Evolutionary conservation across 2,888 invertebrate genomes (phyloP).

Genomic region (Ophion slaviceki): DNA sequence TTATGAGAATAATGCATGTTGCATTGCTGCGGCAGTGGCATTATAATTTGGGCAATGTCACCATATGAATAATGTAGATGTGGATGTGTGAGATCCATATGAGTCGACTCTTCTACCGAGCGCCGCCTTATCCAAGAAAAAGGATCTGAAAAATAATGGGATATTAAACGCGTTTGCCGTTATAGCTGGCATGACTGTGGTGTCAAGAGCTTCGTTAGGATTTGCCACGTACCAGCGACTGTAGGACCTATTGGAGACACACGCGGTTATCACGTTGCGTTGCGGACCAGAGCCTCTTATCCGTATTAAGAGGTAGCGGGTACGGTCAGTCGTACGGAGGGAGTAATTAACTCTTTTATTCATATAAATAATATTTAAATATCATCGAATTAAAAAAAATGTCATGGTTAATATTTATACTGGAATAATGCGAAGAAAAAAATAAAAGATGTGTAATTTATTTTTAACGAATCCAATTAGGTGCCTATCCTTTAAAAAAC

Average conservation of each 20-base stretch:
- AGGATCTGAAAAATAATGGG: background rate
- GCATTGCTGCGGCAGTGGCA: too few species aligned
- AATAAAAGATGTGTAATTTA: too few species aligned
- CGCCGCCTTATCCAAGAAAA: background rate
- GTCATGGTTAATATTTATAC: too few species aligned
- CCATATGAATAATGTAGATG: too few species aligned
- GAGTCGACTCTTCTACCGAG: background rate
- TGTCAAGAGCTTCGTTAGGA: constrained; percentile 52
- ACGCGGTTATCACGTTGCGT: constrained; percentile 3
- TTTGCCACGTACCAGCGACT: constrained; percentile 48
- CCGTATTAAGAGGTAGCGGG: background rate
- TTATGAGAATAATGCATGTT: background rate
- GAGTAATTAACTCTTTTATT: background rate
- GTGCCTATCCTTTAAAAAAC: too few species aligned
- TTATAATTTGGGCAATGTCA: too few species aligned
- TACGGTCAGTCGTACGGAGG: background rate
- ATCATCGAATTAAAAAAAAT: too few species aligned
- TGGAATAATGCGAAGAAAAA: too few species aligned
- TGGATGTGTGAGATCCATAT: background rate
- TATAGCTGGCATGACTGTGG: constrained; percentile 15
- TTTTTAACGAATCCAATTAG: too few species aligned
- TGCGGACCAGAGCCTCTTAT: background rate
- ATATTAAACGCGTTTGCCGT: constrained; percentile 41
- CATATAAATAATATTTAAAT: too few species aligned
- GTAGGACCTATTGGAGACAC: constrained; percentile 19